phyloP scores from a whole-genome alignment of 2,113 vertebrate genomes.

The Oreochromis aureus region DNA sequence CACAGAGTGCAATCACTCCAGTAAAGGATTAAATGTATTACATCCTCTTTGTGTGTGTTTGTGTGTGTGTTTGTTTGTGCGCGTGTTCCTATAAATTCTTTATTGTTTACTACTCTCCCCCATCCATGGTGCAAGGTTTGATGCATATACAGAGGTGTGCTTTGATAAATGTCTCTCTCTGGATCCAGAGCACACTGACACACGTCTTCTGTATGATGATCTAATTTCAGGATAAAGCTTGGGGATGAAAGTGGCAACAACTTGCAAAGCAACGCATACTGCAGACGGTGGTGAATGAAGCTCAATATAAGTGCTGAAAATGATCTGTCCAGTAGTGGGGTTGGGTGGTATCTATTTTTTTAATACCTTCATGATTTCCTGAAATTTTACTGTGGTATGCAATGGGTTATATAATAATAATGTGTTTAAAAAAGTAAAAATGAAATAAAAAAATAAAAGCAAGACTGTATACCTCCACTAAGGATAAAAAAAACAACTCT shows the following conservation, averaged over 20 bases:
- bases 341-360: background rate
- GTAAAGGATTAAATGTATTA: constrained; percentile 22
- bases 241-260: background rate
- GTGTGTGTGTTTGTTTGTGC: background rate
- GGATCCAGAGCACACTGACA: background rate
- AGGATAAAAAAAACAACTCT: background rate
- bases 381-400: background rate
- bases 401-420: background rate
- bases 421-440: accelerated
- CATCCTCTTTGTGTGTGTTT: background rate
- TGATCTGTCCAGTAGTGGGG: background rate
- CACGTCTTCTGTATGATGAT: background rate
- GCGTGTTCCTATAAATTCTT: background rate
- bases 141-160: background rate
- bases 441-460: background rate
- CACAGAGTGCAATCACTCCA: constrained; percentile 1
- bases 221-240: background rate
- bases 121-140: background rate
- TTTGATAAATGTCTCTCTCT: background rate
- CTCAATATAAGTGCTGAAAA: background rate
- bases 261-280: background rate
- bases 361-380: accelerated
- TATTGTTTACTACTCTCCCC: background rate
- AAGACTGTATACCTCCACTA: background rate
- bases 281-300: background rate